These are phyloP conservation scores for Rhimphoctona megacephalus DNA, from an alignment of 2,888 invertebrate species.

Conservation along the genomic window DNA sequence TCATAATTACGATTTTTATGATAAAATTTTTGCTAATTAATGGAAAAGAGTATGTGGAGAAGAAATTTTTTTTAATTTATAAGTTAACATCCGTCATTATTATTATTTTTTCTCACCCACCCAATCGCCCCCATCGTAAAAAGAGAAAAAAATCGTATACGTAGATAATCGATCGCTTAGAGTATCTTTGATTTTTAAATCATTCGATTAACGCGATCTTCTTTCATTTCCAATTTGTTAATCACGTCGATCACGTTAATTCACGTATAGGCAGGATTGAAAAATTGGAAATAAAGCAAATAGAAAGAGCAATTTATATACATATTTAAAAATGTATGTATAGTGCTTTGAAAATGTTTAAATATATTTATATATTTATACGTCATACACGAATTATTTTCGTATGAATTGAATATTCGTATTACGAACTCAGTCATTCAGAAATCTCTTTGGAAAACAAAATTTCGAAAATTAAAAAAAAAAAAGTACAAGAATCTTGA, in stretches of 20 bases:
- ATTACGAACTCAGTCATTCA: not conserved
- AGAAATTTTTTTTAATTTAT: not conserved
- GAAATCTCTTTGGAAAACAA: not conserved
- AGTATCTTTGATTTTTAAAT: conserved; percentile 48
- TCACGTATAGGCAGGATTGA: not conserved
- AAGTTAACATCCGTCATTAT: not conserved
- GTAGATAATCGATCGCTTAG: conserved; percentile 74
- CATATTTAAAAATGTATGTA: conserved; percentile 34
- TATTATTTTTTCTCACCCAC: conserved; percentile 23
- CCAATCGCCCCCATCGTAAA: conserved; percentile 32
- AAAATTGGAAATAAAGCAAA: conserved; percentile 31
- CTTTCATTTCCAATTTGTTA: conserved; percentile 58
- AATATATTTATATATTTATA: conserved; percentile 36
- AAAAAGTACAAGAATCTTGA: not conserved
- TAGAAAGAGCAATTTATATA: conserved; percentile 34
- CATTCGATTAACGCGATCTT: conserved; percentile 52
- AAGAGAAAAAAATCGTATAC: conserved; percentile 50
- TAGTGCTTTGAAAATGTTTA: not conserved
- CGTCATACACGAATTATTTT: conserved; percentile 1
- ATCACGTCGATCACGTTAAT: conserved; percentile 1
- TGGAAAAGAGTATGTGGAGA: not conserved
- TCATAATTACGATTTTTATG: conserved; percentile 49
- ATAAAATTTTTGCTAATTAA: not conserved
- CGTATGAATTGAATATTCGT: not conserved
- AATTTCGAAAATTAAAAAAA: not conserved